A percentile compares a stretch with the other conserved stretches of the same genome.
phyloP scores from a whole-genome alignment of 2,113 vertebrate species.

The Anoplopoma fimbria region DNA sequence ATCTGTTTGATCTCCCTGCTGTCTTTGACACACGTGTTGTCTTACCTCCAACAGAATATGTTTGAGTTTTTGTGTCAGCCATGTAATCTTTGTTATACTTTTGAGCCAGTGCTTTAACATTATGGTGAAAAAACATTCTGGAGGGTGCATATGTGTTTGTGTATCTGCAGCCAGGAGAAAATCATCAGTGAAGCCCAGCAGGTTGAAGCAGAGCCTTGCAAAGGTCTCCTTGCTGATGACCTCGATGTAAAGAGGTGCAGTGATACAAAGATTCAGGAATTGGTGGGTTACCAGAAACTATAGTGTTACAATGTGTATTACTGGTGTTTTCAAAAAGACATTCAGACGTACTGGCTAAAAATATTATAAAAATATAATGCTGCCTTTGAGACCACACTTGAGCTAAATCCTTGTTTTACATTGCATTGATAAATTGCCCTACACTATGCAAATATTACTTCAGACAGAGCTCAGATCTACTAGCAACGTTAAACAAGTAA shows the following conservation, averaged over 20 bases:
- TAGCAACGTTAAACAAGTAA: not conserved
- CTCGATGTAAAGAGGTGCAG: not conserved
- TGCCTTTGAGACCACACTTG: not conserved
- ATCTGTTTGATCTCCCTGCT: not conserved
- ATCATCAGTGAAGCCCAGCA: conserved; percentile 25
- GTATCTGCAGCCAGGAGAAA: conserved; percentile 61
- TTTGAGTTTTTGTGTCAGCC: too few species aligned
- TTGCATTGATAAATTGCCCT: not conserved
- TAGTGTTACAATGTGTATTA: not conserved
- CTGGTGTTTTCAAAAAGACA: not conserved
- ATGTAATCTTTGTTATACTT: not conserved
- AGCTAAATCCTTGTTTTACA: not conserved
- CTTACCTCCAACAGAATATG: not conserved
- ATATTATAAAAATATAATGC: not conserved
- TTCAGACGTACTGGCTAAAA: not conserved
- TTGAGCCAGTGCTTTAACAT: not conserved
- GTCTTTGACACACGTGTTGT: not conserved
- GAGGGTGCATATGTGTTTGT: not conserved
- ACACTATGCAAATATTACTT: not conserved
- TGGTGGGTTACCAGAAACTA: conserved; percentile 42
- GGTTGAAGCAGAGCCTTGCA: conserved; percentile 47
- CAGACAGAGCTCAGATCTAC: not conserved
- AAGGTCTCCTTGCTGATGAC: not conserved
- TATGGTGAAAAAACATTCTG: not conserved
- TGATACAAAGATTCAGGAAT: conserved; percentile 36